Conservation (phyloP, 2,797 vertebrate genomes). For the Percopsis omiscomaycus region DNA sequence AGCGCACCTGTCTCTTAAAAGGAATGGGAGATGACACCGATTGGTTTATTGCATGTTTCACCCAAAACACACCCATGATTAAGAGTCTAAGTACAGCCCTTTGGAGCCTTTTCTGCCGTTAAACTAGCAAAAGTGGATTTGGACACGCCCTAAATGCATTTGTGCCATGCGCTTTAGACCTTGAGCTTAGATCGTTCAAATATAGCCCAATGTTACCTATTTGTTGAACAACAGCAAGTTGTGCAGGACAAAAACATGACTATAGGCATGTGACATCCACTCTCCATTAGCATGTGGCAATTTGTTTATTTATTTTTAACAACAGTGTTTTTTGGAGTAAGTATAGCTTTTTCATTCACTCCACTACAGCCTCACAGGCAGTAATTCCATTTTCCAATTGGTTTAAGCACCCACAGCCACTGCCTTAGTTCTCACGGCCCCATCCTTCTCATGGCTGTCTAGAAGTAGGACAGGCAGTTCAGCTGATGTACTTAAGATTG, state of each 20-base stretch:
- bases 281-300: too few relatives aligned
- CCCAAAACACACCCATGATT: too few relatives aligned
- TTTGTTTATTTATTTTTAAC: too few relatives aligned
- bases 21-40: too few relatives aligned
- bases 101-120: too few relatives aligned
- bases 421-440: constrained; percentile 33
- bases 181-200: too few relatives aligned
- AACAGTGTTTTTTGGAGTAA: background rate
- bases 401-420: constrained; percentile 27
- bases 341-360: constrained; percentile 19
- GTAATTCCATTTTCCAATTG: constrained; percentile 35
- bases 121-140: too few relatives aligned
- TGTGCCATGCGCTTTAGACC: too few relatives aligned
- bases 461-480: constrained; percentile 15
- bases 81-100: too few relatives aligned
- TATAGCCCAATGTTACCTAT: constrained; percentile 1
- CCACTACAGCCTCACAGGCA: constrained; percentile 12
- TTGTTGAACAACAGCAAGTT: constrained; percentile 16
- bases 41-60: too few relatives aligned
- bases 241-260: background rate
- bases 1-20: too few relatives aligned
- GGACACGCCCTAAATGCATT: too few relatives aligned
- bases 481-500: constrained; percentile 48
- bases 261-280: background rate
- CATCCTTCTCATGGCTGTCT: constrained; percentile 30